Evolutionary conservation across 2,888 invertebrate species (phyloP), one percentile per base, ranked within the genome.

Genomic region (Prostheceraeus crozeri): DNA sequence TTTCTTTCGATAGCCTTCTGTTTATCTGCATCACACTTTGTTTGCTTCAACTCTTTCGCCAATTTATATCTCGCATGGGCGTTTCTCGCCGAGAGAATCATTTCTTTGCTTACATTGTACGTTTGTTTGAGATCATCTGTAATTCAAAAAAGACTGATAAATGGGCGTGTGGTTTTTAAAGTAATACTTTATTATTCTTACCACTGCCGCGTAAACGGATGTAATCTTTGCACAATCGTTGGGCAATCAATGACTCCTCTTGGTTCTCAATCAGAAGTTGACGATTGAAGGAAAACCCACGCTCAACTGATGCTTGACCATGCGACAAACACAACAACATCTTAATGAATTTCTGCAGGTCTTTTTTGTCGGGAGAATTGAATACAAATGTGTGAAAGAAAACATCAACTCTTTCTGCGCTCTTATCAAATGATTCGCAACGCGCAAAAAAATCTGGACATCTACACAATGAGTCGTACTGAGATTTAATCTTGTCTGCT

Each of bases 311-410:
- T 48, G 48, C 48, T 19, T 48, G 48, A 25, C 48, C 48, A 48
- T 48, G 48, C 23, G 25, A 25, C 27, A 48, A 30, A 30, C 48
- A 48, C 23, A 16, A 30, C 23, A 48, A 23, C 23, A 48, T 25
- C 28, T 48, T 6, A 23, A 48, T 4, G 28, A 48, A 48, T 4
- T n/a, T n/a, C 23, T 28, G 23, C 27, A 48, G 48, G 25, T 21
- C 48, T 48, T 25, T 8, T 48, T 48, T 48, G 25, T 48, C 48
- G n/a, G n/a, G n/a, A n/a, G n/a, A n/a, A n/a, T n/a, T n/a, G n/a
- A n/a, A n/a, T n/a, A n/a, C n/a, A n/a, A n/a, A n/a, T 28, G 48
- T 48, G 28, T 48, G 48, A 23, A 48, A 30, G 48, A 48, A 48
- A 10, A 48, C 48, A 21, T 48, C 48, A 23, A 48, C 27, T 48